Evolutionary conservation across 92 coral and sea anemone genomes (phyloP), one percentile per base, ranked within the genome.

Genomic region (Porites evermanni): DNA sequence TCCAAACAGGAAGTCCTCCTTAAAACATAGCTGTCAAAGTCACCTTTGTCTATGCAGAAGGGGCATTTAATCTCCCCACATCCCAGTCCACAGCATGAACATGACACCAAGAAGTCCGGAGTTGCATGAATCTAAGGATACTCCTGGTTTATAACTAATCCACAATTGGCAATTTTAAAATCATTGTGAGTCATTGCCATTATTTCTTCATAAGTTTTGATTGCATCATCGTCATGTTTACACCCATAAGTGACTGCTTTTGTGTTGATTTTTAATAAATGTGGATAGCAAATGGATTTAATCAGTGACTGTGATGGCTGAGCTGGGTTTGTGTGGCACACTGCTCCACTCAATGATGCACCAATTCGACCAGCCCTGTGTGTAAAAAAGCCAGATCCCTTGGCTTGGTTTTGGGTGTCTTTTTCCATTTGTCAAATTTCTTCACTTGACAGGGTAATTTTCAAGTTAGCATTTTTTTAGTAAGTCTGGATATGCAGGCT

Each of bases 261-360:
- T 86, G 70, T 78, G 67, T 68, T 58, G 21, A 75, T 50, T 88
- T 81, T 70, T 67, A 83, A 88, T 74, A 81, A 83, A 67, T 74
- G n/a, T 63, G 83, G 82, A 38, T 87, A 72, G 75, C 91, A 87
- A 53, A 80, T 52, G 61, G 80, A 56, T 18, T 80, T 64, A 26
- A 87, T 81, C 81, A 80, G 87, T 71, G 81, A 70, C 74, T 86
- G 89, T 54, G 85, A 86, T 67, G 89, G 84, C 78, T 86, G 89
- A 61, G 84, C 72, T 18, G 79, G 89, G 78, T 78, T 78, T 77
- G 84, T 72, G 12, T 70, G 84, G 89, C 78, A 85, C 53, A 54
- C 77, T 68, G 84, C 89, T 85, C 77, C 83, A 77, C 84, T 78
- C 72, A 77, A 20, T 13, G 89, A 78, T 17, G 79, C 84, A 78